Percentiles rank a stretch among this genome's conserved stretches.
Evolutionary conservation across 2,113 vertebrate genomes (phyloP).

Genomic region (Crotophaga sulcirostris): DNA sequence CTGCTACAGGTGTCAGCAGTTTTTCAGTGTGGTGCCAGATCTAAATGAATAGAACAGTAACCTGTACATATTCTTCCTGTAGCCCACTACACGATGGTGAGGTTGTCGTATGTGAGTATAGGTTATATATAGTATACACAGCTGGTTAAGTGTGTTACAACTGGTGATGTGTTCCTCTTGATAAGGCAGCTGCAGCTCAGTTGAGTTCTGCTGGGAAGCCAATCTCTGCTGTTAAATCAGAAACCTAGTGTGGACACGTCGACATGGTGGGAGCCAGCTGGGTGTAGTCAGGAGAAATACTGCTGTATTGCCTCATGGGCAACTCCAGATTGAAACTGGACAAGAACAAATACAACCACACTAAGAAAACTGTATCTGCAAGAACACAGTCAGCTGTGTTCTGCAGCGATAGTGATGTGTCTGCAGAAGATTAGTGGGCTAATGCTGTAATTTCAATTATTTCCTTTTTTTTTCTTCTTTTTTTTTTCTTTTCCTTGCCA

Average conservation of each 20-base stretch:
- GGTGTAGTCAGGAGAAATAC: neutral
- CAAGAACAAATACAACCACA: neutral
- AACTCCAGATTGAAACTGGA: neutral
- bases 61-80: neutral
- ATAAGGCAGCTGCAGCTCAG: neutral
- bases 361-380: too few relatives aligned
- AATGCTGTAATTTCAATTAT: neutral
- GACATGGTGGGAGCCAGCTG: neutral
- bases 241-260: fast-evolving
- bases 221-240: neutral
- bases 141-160: neutral
- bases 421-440: neutral
- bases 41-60: neutral
- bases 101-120: neutral
- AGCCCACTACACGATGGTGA: fast-evolving
- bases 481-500: neutral
- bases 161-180: neutral
- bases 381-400: neutral
- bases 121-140: neutral
- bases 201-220: neutral
- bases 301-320: neutral
- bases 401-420: neutral
- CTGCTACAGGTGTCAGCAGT: neutral
- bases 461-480: neutral
- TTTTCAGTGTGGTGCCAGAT: neutral